Conservation (phyloP, 2,888 invertebrate genomes). For the Allolobophora icterica region DNA sequence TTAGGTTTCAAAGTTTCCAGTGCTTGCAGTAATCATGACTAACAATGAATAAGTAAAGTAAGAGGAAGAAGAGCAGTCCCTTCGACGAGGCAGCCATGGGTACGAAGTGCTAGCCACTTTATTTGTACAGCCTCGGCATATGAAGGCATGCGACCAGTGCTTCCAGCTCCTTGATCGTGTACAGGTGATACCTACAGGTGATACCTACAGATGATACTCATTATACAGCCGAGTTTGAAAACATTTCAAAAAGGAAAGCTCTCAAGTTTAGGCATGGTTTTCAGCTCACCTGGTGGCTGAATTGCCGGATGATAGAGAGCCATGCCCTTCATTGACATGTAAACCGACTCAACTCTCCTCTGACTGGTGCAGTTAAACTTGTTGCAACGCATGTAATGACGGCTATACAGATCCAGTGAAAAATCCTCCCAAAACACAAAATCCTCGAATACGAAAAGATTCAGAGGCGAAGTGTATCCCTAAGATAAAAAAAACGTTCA, state of each 20-base stretch:
- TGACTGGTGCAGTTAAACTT: conserved; percentile 91
- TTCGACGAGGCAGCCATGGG: neutral
- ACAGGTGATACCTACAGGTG: too few relatives aligned
- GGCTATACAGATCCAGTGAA: neutral
- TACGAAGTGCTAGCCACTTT: neutral
- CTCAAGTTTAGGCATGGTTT: neutral
- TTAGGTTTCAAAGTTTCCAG: neutral
- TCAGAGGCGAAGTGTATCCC: neutral
- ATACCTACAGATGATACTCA: too few relatives aligned
- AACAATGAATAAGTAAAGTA: neutral
- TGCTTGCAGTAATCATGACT: neutral
- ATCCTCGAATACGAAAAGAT: conserved; percentile 25
- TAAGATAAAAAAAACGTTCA: neutral
- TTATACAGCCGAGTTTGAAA: neutral
- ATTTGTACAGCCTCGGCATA: neutral
- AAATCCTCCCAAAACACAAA: neutral
- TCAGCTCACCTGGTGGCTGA: conserved; percentile 74
- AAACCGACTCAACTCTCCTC: conserved; percentile 73
- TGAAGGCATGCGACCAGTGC: neutral
- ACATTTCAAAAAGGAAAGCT: neutral
- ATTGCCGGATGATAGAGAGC: conserved; percentile 93
- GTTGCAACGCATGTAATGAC: conserved; percentile 68
- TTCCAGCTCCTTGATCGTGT: neutral
- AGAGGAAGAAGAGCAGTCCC: neutral
- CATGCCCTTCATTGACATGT: conserved; percentile 67